A percentile compares a stretch with the other conserved stretches of the same genome.
These are phyloP conservation scores for Polyergus mexicanus DNA, from an alignment of 1,140 invertebrate species.

Conservation along the genomic window DNA sequence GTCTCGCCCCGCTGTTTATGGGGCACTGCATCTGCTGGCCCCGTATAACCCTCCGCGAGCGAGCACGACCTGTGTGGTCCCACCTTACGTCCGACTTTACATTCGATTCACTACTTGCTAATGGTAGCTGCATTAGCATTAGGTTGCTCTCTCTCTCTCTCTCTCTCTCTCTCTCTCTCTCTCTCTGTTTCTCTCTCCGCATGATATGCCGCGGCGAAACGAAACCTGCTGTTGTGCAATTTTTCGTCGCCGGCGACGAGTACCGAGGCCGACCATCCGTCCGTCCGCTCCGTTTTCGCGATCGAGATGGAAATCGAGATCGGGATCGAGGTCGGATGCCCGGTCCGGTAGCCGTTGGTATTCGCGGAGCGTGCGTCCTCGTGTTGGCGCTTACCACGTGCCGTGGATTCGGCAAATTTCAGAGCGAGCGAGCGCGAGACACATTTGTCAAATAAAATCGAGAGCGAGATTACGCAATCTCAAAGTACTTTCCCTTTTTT, in stretches of 20 bases:
- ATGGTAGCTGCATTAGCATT: slow-evolving; percentile 83
- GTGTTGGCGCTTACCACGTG: slow-evolving; percentile 20
- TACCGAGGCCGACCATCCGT: not conserved
- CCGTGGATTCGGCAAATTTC: not conserved
- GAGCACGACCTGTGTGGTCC: slow-evolving; percentile 81
- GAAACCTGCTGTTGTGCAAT: slow-evolving; percentile 65
- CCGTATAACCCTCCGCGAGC: slow-evolving; percentile 79
- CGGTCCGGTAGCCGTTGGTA: not conserved
- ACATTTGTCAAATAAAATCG: too few relatives aligned
- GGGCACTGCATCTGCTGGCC: slow-evolving; percentile 83
- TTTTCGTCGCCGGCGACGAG: slow-evolving; percentile 61
- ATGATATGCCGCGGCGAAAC: slow-evolving; percentile 58
- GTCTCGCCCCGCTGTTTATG: slow-evolving; percentile 85
- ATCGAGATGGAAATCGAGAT: slow-evolving; percentile 49
- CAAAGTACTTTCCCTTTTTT: too few relatives aligned
- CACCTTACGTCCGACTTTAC: slow-evolving; percentile 83
- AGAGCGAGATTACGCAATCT: too few relatives aligned
- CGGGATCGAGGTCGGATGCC: slow-evolving; percentile 47
- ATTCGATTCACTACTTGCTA: slow-evolving; percentile 86
- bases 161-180: slow-evolving; percentile 22
- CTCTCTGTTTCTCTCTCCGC: slow-evolving; percentile 10
- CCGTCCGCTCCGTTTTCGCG: not conserved
- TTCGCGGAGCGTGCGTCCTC: not conserved
- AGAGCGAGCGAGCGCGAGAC: not conserved
- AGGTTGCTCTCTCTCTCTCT: slow-evolving; percentile 51